Evolutionary conservation across 1,140 invertebrate species (phyloP), one percentile per base, ranked within the genome.

Genomic region (Apis florea): DNA sequence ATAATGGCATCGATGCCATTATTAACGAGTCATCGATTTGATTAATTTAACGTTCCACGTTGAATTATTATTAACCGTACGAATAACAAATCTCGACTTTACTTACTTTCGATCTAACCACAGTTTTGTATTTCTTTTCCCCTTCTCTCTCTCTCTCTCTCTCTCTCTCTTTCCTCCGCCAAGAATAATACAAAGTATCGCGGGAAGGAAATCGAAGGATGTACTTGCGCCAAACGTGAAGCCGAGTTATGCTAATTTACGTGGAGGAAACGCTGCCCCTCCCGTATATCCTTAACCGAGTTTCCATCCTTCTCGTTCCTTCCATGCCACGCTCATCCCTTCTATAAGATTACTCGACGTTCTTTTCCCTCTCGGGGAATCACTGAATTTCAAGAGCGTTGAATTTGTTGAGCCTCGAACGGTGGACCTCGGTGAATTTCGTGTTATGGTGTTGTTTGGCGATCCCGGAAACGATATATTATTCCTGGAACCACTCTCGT

Each of bases 191-290:
- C 59, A 69, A 77, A 49, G 49, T 78, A 76, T 75, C 75, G 54
- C 53, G 53, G 31, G 26, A 53, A 24, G 64, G n/a, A 83, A 71
- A 59, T 73, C 58, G 70, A 68, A 69, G 64, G 75, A 61, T 54
- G 79, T 70, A 72, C 31, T 73, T 77, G 76, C 64, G 59, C 54
- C 76, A 77, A 83, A 87, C 84, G 58, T 56, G 78, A 83, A 83
- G 78, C 71, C 67, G 73, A 85, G 85, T 88, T 90, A 90, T 90
- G 90, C 85, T 89, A 90, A 90, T 90, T 89, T 90, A 90, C 89
- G 85, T 77, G 47, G 67, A 72, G 67, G 79, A 85, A 86, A 82
- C 49, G 54, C 72, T 64, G 31, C 58, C 24, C 68, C 74, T 68
- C 82, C 70, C 77, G 77, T 71, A 59, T 77, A 68, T 83, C 63